Evolutionary conservation across 30 jellyfish, hydroid and myxozoan genomes (phyloP).

Genomic region (Cassiopea andromeda): DNA sequence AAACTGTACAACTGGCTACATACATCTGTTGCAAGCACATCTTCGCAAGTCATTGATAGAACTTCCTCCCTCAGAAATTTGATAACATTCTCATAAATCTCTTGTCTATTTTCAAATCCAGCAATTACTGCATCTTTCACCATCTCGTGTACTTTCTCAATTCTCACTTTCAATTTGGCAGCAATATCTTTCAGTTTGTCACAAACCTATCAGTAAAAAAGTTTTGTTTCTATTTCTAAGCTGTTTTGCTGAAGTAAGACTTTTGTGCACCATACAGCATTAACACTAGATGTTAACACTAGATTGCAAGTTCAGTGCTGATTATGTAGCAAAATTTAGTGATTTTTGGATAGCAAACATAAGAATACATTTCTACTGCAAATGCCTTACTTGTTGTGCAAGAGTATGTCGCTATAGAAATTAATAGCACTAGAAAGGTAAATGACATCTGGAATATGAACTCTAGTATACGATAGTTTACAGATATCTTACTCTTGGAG

Average conservation of each 20-base stretch:
- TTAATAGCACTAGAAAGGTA: neutral
- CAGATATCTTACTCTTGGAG: constrained; percentile 68
- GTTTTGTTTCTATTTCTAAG: neutral
- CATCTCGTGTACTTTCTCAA: constrained; percentile 55
- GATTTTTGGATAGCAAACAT: too few relatives aligned
- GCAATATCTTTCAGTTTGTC: constrained; percentile 67
- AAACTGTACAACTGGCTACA: neutral
- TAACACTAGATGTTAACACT: too few relatives aligned
- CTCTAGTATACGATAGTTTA: neutral
- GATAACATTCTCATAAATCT: constrained; percentile 55
- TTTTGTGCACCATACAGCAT: too few relatives aligned
- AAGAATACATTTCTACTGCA: too few relatives aligned
- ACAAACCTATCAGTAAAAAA: constrained; percentile 47
- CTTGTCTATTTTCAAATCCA: constrained; percentile 55
- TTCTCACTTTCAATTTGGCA: constrained; percentile 49
- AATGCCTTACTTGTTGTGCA: too few relatives aligned
- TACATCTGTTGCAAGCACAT: constrained; percentile 77
- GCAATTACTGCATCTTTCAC: constrained; percentile 69
- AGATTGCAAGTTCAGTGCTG: too few relatives aligned
- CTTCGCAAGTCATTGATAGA: constrained; percentile 76
- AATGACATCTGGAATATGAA: too few relatives aligned
- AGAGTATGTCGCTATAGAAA: neutral
- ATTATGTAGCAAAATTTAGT: too few relatives aligned
- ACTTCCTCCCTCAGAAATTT: constrained; percentile 64
- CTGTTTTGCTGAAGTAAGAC: neutral